Evolutionary conservation across 2,113 vertebrate genomes (phyloP), one percentile per base, ranked within the genome.

Genomic region (Ancistrus triradiatus): DNA sequence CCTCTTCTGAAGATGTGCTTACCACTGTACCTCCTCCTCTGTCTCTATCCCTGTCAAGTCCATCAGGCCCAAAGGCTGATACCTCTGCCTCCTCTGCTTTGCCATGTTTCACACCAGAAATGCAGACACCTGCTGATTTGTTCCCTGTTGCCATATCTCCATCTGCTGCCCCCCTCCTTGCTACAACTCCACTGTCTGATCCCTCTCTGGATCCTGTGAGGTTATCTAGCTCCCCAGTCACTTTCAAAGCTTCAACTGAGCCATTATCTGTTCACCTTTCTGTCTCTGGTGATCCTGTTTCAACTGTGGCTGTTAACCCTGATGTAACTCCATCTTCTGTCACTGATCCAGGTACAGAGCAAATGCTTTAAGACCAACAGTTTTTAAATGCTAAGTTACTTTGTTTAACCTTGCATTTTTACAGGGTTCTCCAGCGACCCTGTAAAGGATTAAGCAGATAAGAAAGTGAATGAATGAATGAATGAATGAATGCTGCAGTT

Each of bases 261-360:
- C 4, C 21, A 2, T 28, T 43, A 40, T 46, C 72, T 62, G 25
- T 22, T 49, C 55, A 31, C 18, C 48, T 4, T 7, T 6, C 62
- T 51, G 24, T 19, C 60, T 37, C 48, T 37, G 19, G 35, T 58
- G 24, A 47, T 63, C 49, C 49, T 9, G 40, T 47, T 21, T 42
- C 63, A 18, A 13, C 60, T 38, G 11, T 33, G 63, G 56, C 47
- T 65, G 53, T 35, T 25, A 46, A 43, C 15, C 35, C 73, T 53
- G 38, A 55, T 15, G 63, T 42, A 44, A 22, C 24, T 9, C 19
- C 58, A 3, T 15, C 66, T 55, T 47, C 37, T 47, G 66, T 52
- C 56, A 10, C 59, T n/a, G 58, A 69, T 47, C 33, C 74, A 80
- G 78, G 78, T 80, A 78, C 46, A 53, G 49, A 63, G 27, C 46